These are phyloP conservation scores for Chelmon rostratus DNA, from an alignment of 2,797 vertebrate species.

Conservation along the genomic window DNA sequence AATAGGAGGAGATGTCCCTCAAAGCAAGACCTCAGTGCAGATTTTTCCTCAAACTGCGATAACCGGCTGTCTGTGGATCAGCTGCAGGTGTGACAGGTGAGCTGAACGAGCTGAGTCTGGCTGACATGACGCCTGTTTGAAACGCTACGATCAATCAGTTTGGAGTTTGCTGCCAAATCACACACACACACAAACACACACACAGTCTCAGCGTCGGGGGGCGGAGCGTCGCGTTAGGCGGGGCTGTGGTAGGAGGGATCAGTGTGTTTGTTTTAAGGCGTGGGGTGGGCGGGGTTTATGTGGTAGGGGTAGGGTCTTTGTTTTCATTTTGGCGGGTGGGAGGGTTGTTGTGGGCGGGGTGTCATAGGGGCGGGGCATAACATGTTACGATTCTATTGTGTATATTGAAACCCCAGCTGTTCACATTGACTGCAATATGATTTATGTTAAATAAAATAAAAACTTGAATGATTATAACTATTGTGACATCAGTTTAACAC, in stretches of 20 bases:
- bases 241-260: slow-evolving; percentile 47
- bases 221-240: slow-evolving; percentile 12
- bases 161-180: slow-evolving; percentile 62
- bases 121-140: not conserved
- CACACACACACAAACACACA: not conserved
- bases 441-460: slow-evolving; percentile 90
- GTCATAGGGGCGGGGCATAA: slow-evolving; percentile 63
- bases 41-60: not conserved
- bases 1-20: not conserved
- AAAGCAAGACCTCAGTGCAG: not conserved
- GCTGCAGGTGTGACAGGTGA: slow-evolving; percentile 1
- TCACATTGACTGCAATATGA: slow-evolving; percentile 88
- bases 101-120: no score
- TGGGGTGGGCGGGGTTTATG: slow-evolving; percentile 25
- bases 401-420: slow-evolving; percentile 88
- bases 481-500: slow-evolving; percentile 28
- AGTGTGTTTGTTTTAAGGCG: slow-evolving; percentile 52
- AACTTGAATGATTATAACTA: slow-evolving; percentile 83
- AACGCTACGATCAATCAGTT: slow-evolving; percentile 8
- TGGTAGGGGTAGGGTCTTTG: slow-evolving; percentile 9
- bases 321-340: slow-evolving; percentile 17
- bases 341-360: slow-evolving; percentile 45
- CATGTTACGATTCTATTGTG: slow-evolving; percentile 84
- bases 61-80: not conserved
- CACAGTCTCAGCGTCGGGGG: slow-evolving; percentile 7